Percentiles rank a stretch among this genome's conserved stretches.
These are phyloP conservation scores for Myrmecophaga tridactyla DNA, from an alignment of 2,113 vertebrate species.

Conservation along the genomic window DNA sequence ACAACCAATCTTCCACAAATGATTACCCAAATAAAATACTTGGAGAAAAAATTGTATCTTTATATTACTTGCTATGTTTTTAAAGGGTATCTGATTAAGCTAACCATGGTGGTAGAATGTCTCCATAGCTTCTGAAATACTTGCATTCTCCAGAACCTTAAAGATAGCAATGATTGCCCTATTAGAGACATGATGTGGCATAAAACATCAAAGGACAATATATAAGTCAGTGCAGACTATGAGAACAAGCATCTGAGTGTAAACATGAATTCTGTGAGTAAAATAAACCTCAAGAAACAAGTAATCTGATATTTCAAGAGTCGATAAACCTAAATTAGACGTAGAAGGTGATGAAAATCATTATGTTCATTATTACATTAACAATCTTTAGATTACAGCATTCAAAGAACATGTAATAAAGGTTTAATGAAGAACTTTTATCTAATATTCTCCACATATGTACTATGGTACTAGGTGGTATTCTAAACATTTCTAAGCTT, in stretches of 20 bases:
- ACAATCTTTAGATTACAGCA: constrained; percentile 30
- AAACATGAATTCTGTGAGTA: neutral
- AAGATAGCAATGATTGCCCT: neutral
- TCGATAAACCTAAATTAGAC: constrained; percentile 12
- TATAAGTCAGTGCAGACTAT: constrained; percentile 4
- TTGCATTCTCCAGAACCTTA: neutral
- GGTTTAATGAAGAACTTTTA: constrained; percentile 27
- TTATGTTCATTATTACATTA: neutral
- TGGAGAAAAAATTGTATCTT: constrained; percentile 9
- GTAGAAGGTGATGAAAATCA: constrained; percentile 33
- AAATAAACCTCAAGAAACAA: constrained; percentile 21
- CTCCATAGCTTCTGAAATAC: constrained; percentile 21
- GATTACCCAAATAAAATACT: constrained; percentile 9
- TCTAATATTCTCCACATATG: constrained; percentile 4
- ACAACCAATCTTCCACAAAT: constrained; percentile 30
- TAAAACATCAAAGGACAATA: constrained; percentile 14
- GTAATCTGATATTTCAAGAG: neutral
- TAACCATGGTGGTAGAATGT: neutral
- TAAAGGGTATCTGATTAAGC: constrained; percentile 23
- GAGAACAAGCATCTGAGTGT: constrained; percentile 12
- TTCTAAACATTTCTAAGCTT: constrained; percentile 38
- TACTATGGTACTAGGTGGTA: neutral
- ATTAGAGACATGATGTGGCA: neutral
- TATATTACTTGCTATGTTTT: neutral
- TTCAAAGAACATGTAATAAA: constrained; percentile 3